phyloP scores from a whole-genome alignment of 2,797 vertebrate genomes.

The Coreius guichenoti region DNA sequence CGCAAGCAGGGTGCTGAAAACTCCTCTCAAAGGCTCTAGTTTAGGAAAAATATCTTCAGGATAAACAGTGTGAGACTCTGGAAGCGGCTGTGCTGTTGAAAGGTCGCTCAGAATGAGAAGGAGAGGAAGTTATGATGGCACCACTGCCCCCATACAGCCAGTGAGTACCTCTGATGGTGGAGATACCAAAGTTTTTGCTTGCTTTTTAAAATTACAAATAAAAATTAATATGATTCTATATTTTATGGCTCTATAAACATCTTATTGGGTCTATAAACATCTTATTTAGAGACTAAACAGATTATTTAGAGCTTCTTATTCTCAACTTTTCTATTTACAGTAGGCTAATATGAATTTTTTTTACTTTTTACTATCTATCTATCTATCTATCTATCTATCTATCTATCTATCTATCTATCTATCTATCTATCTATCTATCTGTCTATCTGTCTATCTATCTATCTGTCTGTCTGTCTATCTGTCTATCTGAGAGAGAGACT shows the following conservation, averaged over 20 bases:
- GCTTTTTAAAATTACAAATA: neutral
- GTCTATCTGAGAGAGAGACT: neutral
- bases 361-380: neutral
- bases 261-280: no score
- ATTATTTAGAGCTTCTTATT: neutral
- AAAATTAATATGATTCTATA: neutral
- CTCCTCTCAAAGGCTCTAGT: neutral
- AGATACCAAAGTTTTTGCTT: neutral
- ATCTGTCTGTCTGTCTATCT: no score
- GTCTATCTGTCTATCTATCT: no score
- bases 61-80: neutral
- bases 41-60: neutral
- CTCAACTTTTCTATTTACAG: neutral
- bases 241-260: neutral
- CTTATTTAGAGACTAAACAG: neutral
- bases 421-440: no score
- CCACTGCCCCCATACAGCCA: slow-evolving; percentile 66
- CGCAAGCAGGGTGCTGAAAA: neutral
- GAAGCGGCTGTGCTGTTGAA: neutral
- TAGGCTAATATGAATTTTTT: neutral
- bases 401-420: no score
- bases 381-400: no score
- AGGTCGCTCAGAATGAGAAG: slow-evolving; percentile 61
- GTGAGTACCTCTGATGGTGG: slow-evolving; percentile 72
- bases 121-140: slow-evolving; percentile 77